Evolutionary conservation across 2,888 invertebrate genomes (phyloP), one percentile per base, ranked within the genome.

Genomic region (Himalopsyche japonica): DNA sequence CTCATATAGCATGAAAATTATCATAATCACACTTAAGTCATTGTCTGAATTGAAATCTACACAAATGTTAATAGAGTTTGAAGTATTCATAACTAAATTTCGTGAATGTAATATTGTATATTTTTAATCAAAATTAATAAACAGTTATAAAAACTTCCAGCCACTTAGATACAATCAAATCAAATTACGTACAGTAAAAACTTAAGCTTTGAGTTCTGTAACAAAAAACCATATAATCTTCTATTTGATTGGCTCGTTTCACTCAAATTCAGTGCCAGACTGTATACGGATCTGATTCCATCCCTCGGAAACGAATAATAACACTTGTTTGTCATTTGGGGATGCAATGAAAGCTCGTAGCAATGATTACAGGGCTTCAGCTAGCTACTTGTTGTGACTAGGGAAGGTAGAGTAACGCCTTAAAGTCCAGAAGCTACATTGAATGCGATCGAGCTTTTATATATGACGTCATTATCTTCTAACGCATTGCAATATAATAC

Each of bases 331-430:
- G 57, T 57, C 57, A 57, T 57, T 57, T 57, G 57, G 57, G 57
- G 57, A 57, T 57, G 57, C 57, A 57, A 57, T 24, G 57, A 57
- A 57, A 57, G 57, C 57, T 57, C 20, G 20, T 57, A 57, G 37
- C 76, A 48, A 83, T 83, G 83, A 83, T 83, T 83, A 83, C 80
- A 83, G 83, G 83, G 83, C 57, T 57, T 57, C 57, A 57, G 10
- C 57, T 24, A 10, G 43, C 43, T 43, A 43, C 43, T 43, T 43
- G 43, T 43, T 43, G 43, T 43, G 43, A 43, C 43, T 43, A 43
- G 43, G 43, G 43, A 43, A 43, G n/a, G 57, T 57, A 57, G 24
- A n/a, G 10, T 57, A 57, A 57, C 57, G 57, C 57, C 57, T 57
- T 57, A 5, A 57, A 57, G 7, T 20, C 57, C n/a, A 1, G 20